These are phyloP conservation scores for Aricia artaxerxes DNA, from an alignment of 2,888 invertebrate species.

Conservation along the genomic window DNA sequence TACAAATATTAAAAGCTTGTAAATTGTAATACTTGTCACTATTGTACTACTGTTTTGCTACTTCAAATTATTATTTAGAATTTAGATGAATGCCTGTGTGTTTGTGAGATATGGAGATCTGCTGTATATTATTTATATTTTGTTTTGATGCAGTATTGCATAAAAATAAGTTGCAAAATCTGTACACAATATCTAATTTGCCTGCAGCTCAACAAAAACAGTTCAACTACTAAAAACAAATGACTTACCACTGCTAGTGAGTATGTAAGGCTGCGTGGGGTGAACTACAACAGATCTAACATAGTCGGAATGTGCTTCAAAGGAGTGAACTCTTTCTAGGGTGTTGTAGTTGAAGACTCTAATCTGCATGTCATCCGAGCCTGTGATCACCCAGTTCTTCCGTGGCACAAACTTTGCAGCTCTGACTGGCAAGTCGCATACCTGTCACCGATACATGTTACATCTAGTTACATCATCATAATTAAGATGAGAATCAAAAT, in stretches of 20 bases:
- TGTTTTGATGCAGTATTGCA: too few species aligned
- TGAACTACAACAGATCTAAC: conserved; percentile 97
- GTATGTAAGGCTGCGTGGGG: conserved; percentile 97
- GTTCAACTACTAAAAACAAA: neutral
- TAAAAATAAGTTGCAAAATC: neutral
- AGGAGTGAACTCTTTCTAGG: conserved; percentile 95
- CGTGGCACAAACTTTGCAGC: conserved; percentile 97
- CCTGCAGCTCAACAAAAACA: neutral
- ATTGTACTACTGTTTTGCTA: too few species aligned
- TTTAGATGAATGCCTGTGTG: too few species aligned
- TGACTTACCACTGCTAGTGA: conserved; percentile 94
- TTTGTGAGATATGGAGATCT: too few species aligned
- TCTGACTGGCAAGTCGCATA: conserved; percentile 97
- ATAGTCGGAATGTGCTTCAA: conserved; percentile 99
- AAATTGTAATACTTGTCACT: too few species aligned
- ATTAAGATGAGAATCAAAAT: too few species aligned
- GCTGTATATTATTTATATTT: too few species aligned
- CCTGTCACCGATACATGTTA: conserved; percentile 77
- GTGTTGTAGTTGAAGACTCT: conserved; percentile 99
- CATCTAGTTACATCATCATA: neutral
- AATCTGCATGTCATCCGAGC: conserved; percentile 97
- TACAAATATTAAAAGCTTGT: too few species aligned
- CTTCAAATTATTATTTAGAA: too few species aligned
- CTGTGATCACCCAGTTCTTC: conserved; percentile 99
- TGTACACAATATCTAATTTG: neutral